Conservation (phyloP, 1,140 invertebrate genomes). For the Agrypnia vestita region DNA sequence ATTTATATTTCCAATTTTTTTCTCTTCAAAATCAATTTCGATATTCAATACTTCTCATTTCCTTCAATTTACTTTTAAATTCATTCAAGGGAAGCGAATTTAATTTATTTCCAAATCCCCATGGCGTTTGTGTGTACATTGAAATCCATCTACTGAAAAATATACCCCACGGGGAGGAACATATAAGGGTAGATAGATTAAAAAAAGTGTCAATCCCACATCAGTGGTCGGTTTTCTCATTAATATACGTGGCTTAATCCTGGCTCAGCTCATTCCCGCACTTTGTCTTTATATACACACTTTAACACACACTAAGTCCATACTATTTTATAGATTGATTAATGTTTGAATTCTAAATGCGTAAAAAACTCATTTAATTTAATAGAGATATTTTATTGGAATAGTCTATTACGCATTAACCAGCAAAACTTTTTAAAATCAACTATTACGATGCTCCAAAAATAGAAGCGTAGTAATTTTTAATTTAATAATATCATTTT, state of each 20-base stretch:
- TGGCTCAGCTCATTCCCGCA: too few species aligned
- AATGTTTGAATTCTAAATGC: too few species aligned
- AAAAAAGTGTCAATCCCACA: conserved; percentile 53
- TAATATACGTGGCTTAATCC: neutral
- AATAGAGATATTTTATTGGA: too few species aligned
- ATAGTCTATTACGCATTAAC: too few species aligned
- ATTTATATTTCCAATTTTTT: neutral
- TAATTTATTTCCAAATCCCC: conserved; percentile 48
- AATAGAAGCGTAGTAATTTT: too few species aligned
- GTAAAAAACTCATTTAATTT: too few species aligned
- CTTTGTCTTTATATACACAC: too few species aligned
- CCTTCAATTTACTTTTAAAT: neutral
- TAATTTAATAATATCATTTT: too few species aligned
- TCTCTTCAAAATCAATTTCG: neutral
- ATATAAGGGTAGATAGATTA: conserved; percentile 32
- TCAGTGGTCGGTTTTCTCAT: conserved; percentile 23
- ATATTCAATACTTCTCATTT: neutral
- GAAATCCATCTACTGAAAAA: conserved; percentile 36
- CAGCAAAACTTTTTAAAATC: too few species aligned
- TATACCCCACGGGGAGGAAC: neutral
- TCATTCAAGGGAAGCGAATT: conserved; percentile 30
- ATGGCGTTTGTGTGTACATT: conserved; percentile 45
- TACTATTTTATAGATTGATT: too few species aligned
- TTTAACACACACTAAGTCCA: too few species aligned
- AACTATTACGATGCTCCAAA: too few species aligned